Percentiles rank a stretch among this genome's conserved stretches.
Conservation (phyloP, 2,888 invertebrate genomes). For the Scaptomyza parva region DNA sequence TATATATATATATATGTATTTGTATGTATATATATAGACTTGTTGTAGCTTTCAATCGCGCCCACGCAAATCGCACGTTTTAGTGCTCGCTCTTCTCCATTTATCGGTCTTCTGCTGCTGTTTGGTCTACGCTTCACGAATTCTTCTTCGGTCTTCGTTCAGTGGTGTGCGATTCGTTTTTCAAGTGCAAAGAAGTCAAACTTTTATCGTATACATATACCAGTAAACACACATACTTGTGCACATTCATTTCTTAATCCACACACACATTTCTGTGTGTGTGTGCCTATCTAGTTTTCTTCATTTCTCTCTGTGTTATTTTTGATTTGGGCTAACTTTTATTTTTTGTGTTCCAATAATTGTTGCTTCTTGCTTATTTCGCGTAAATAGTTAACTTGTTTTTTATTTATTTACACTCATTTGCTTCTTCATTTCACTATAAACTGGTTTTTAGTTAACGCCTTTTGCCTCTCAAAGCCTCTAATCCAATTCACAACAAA, state of each 20-base stretch:
- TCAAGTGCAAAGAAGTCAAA: slow-evolving; percentile 69
- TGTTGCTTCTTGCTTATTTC: slow-evolving; percentile 10
- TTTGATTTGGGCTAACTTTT: background rate
- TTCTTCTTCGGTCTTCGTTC: slow-evolving; percentile 2
- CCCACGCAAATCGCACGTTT: slow-evolving; percentile 52
- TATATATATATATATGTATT: background rate
- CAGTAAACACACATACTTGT: background rate
- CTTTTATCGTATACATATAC: slow-evolving; percentile 19
- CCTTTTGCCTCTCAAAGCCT: slow-evolving; percentile 23
- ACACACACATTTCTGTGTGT: background rate
- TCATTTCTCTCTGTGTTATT: background rate
- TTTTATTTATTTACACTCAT: slow-evolving; percentile 7
- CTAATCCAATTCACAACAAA: slow-evolving; percentile 7
- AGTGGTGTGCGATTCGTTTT: slow-evolving; percentile 9
- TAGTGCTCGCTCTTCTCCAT: background rate
- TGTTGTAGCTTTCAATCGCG: slow-evolving; percentile 17
- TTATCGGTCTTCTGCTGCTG: background rate
- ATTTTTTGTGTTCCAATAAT: slow-evolving; percentile 9
- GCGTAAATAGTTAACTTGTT: slow-evolving; percentile 24
- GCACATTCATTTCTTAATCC: slow-evolving; percentile 12
- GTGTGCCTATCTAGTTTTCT: slow-evolving; percentile 21
- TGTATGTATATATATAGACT: background rate
- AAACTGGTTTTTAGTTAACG: slow-evolving; percentile 21
- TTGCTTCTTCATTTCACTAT: background rate
- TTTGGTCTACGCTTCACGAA: background rate